A percentile compares a stretch with the other conserved stretches of the same genome.
These are phyloP conservation scores for Prunella strophiata DNA, from an alignment of 2,797 vertebrate species.

Conservation along the genomic window DNA sequence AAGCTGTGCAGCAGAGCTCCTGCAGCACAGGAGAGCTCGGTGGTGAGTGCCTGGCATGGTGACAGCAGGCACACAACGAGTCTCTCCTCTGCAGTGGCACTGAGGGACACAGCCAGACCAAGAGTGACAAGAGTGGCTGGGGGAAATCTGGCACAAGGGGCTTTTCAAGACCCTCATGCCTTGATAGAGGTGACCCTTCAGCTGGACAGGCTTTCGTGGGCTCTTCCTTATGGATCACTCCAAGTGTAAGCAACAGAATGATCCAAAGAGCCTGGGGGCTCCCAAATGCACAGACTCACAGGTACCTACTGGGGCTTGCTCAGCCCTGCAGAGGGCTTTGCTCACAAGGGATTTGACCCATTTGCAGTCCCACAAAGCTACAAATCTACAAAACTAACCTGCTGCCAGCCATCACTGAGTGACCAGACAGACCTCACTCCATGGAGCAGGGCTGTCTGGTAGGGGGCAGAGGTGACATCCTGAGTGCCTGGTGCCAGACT, in stretches of 20 bases:
- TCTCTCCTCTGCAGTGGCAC: neutral
- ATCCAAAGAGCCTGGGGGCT: neutral
- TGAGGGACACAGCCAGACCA: neutral
- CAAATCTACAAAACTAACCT: neutral
- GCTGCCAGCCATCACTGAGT: neutral
- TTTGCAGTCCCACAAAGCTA: neutral
- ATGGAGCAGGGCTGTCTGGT: neutral
- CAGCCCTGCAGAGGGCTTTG: neutral
- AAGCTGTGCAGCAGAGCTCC: neutral
- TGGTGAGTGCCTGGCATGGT: neutral
- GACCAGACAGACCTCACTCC: fast-evolving
- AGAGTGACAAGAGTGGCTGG: fast-evolving
- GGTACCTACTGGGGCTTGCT: neutral
- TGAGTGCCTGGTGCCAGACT: neutral
- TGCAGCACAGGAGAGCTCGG: neutral
- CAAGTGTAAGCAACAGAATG: neutral
- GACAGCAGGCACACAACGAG: neutral
- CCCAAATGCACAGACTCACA: neutral
- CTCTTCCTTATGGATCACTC: neutral
- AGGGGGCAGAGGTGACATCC: neutral
- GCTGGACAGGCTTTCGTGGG: neutral
- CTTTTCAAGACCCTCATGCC: neutral
- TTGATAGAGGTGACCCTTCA: neutral
- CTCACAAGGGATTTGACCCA: neutral
- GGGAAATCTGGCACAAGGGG: neutral